phyloP scores from a whole-genome alignment of 2,888 invertebrate genomes.

The Neoaliturus tenellus region DNA sequence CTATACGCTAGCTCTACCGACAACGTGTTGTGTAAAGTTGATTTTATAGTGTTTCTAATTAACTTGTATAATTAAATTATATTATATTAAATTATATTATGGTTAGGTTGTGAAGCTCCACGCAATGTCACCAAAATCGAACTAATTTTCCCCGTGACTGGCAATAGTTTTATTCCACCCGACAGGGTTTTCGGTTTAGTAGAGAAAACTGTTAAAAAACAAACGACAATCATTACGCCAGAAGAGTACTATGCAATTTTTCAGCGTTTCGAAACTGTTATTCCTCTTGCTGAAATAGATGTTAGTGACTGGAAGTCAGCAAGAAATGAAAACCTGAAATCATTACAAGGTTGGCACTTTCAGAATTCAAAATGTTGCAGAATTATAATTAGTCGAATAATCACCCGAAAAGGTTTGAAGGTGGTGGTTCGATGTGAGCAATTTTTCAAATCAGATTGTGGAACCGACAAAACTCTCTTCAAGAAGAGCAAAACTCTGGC shows the following conservation, averaged over 20 bases:
- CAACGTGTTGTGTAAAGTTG: no score
- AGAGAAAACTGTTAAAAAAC: conserved; percentile 61
- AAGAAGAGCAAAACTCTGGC: conserved; percentile 2
- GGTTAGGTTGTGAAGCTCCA: not conserved
- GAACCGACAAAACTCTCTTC: conserved; percentile 28
- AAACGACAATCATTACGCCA: conserved; percentile 57
- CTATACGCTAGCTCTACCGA: no score
- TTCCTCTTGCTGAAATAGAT: no score
- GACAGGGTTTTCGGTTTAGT: conserved; percentile 62
- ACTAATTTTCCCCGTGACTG: conserved; percentile 45
- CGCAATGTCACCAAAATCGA: conserved; percentile 23
- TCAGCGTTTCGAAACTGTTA: not conserved
- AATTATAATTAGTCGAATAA: conserved; percentile 20
- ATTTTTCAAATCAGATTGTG: conserved; percentile 15
- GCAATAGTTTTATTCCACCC: conserved; percentile 62
- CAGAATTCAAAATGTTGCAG: not conserved
- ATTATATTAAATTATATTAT: no score
- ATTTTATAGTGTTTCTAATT: no score
- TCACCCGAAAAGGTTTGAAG: conserved; percentile 1
- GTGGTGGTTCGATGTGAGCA: conserved; percentile 17
- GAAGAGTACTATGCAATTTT: conserved; percentile 59
- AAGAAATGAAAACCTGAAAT: conserved; percentile 35
- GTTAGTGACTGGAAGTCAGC: not conserved
- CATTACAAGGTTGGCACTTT: not conserved
- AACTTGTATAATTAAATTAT: no score